A percentile compares a stretch with the other conserved stretches of the same genome.
phyloP scores from a whole-genome alignment of 2,113 vertebrate species.

The Erythrolamprus reginae region DNA sequence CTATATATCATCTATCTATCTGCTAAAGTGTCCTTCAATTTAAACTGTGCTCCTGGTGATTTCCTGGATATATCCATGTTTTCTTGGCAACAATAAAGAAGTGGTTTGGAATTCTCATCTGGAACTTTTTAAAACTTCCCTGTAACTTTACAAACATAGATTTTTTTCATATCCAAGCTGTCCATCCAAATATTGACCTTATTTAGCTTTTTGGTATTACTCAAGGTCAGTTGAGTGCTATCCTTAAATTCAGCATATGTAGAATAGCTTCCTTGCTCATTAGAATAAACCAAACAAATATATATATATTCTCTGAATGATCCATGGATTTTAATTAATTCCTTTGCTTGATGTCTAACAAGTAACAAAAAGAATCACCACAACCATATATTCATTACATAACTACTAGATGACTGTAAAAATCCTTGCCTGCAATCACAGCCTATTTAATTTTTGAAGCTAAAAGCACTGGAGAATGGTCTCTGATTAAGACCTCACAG shows the following conservation, averaged over 20 bases:
- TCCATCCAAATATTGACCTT: neutral
- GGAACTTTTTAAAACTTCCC: neutral
- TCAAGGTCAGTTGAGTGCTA: neutral
- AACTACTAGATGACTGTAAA: neutral
- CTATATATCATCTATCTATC: neutral
- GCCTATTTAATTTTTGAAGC: neutral
- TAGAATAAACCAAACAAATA: neutral
- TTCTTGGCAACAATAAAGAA: neutral
- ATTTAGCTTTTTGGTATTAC: neutral
- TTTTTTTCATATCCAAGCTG: neutral
- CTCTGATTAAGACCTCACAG: too few species aligned
- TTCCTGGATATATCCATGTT: neutral
- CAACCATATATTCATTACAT: neutral
- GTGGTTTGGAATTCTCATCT: neutral
- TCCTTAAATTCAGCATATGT: neutral
- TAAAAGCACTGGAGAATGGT: neutral
- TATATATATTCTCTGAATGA: neutral
- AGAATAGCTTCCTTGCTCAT: neutral
- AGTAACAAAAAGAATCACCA: neutral
- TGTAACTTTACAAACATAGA: neutral
- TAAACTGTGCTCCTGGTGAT: neutral
- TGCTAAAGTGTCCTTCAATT: neutral
- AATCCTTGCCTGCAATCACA: neutral
- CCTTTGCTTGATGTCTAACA: neutral
- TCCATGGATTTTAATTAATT: neutral